A percentile compares a stretch with the other conserved stretches of the same genome.
phyloP scores from a whole-genome alignment of 2,888 invertebrate genomes.

The Macrophya alboannulata region DNA sequence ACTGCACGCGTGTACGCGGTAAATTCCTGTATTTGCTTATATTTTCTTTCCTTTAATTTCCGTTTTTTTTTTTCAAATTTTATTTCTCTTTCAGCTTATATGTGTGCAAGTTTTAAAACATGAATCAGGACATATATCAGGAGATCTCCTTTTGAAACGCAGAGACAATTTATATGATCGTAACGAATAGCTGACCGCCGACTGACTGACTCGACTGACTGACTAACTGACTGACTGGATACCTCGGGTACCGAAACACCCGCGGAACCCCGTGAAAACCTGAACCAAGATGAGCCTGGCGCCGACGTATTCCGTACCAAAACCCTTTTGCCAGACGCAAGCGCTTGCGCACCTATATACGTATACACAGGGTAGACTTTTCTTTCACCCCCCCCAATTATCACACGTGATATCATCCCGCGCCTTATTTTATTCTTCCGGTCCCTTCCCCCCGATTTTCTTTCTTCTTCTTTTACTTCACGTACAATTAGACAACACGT shows the following conservation, averaged over 20 bases:
- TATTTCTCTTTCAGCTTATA: no score
- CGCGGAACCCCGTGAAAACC: slow-evolving; percentile 16
- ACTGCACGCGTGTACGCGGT: no score
- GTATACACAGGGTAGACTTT: neutral
- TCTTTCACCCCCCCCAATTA: slow-evolving; percentile 19
- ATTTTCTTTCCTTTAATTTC: no score
- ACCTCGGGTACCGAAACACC: slow-evolving; percentile 41
- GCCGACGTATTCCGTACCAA: slow-evolving; percentile 40
- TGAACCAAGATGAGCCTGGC: slow-evolving; percentile 14
- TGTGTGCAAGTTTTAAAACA: no score
- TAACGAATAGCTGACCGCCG: slow-evolving; percentile 1
- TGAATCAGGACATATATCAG: no score
- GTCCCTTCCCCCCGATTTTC: neutral
- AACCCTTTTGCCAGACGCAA: neutral
- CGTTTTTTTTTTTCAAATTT: no score
- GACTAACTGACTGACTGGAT: neutral
- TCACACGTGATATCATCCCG: slow-evolving; percentile 28
- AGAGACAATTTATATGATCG: slow-evolving; percentile 5
- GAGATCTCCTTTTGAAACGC: neutral
- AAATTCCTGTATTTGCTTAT: no score
- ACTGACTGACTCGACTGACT: neutral
- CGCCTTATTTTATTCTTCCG: neutral
- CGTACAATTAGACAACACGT: no score
- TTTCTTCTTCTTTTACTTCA: neutral
- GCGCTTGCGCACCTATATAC: slow-evolving; percentile 28